A percentile compares a stretch with the other conserved stretches of the same genome.
phyloP scores from a whole-genome alignment of 1,140 invertebrate genomes.

The Drosophila orosa region DNA sequence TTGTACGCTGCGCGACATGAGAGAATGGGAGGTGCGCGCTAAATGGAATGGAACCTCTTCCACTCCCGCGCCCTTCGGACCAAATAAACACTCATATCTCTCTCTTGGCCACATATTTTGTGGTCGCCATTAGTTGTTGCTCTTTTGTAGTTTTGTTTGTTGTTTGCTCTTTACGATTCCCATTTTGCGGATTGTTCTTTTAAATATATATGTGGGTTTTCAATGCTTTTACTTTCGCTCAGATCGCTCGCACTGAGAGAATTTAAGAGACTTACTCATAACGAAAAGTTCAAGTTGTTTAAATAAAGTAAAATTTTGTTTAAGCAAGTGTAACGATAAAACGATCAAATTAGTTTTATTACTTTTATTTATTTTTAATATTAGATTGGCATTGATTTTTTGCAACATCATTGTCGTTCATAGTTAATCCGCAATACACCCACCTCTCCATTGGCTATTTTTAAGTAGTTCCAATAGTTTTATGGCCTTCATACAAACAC shows the following conservation, averaged over 20 bases:
- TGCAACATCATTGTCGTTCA: slow-evolving; percentile 12
- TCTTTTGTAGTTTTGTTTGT: slow-evolving; percentile 39
- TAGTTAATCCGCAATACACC: slow-evolving; percentile 21
- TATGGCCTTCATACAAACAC: not conserved
- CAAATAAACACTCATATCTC: slow-evolving; percentile 1
- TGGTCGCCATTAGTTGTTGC: slow-evolving; percentile 36
- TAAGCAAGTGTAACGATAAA: not conserved
- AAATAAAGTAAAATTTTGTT: no score
- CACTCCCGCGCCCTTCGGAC: not conserved
- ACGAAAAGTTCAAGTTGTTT: no score
- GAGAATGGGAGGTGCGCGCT: slow-evolving; percentile 21
- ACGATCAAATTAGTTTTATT: not conserved
- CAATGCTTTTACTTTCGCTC: slow-evolving; percentile 50
- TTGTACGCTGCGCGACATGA: slow-evolving; percentile 26
- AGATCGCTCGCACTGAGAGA: slow-evolving; percentile 34
- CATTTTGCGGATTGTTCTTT: slow-evolving; percentile 21
- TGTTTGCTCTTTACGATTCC: slow-evolving; percentile 26
- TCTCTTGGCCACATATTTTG: slow-evolving; percentile 17
- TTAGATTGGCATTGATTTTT: slow-evolving; percentile 25
- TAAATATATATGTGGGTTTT: slow-evolving; percentile 23
- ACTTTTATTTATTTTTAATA: not conserved
- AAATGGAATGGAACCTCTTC: slow-evolving; percentile 18
- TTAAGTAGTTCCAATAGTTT: not conserved
- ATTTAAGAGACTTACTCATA: no score
- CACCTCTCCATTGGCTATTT: slow-evolving; percentile 2